Evolutionary conservation across 2,113 vertebrate species (phyloP).

Genomic region (Hyaena hyaena): DNA sequence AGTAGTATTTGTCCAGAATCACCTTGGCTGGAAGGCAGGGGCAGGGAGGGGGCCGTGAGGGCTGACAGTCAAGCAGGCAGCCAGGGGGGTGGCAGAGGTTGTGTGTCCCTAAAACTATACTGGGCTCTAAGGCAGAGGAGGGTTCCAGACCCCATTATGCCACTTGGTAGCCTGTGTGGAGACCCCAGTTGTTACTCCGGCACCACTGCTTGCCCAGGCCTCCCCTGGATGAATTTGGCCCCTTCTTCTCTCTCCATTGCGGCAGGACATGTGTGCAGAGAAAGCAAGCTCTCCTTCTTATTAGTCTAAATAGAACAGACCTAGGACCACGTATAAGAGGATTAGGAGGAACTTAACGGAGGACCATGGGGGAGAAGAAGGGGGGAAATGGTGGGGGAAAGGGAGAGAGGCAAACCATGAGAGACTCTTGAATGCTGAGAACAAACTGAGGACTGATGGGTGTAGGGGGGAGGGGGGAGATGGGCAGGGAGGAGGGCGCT

Average conservation of each 20-base stretch:
- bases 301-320: neutral
- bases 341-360: too few relatives aligned
- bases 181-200: neutral
- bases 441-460: too few relatives aligned
- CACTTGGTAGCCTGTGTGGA: neutral
- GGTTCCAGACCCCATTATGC: neutral
- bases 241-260: neutral
- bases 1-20: constrained; percentile 89
- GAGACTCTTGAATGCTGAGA: too few relatives aligned
- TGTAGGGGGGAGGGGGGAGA: too few relatives aligned
- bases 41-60: neutral
- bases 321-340: too few relatives aligned
- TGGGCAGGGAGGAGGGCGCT: too few relatives aligned
- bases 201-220: neutral
- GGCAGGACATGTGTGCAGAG: neutral
- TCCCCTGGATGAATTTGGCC: neutral
- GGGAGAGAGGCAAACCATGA: too few relatives aligned
- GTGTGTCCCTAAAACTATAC: neutral
- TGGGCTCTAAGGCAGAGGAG: neutral
- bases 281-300: neutral
- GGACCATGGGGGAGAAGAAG: too few relatives aligned
- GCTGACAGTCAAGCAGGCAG: neutral
- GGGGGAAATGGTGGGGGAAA: too few relatives aligned
- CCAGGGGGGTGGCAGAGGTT: neutral
- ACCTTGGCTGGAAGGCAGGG: constrained; percentile 86